Evolutionary conservation across 2,888 invertebrate genomes (phyloP), one percentile per base, ranked within the genome.

Genomic region (Trichopria drosophilae): DNA sequence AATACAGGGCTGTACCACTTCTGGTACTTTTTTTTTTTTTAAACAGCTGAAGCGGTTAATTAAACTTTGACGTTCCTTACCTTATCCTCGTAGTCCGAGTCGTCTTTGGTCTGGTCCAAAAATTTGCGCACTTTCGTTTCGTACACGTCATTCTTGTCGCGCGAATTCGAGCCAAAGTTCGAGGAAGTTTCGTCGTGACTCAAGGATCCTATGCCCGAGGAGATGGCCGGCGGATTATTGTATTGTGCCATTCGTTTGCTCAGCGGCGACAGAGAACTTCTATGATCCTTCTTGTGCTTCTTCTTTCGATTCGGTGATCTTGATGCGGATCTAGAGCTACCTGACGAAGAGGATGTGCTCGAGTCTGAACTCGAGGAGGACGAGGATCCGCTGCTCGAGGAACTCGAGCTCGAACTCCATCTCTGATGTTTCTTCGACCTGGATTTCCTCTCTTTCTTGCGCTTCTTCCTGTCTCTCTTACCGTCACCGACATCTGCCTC

Each of bases 191-290:
- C n/a, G 53, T 81, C 81, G 44, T 80, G 80, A 6, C 57, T 51
- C 7, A 23, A 40, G 7, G 50, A 7, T 10, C n/a, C n/a, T n/a
- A 13, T 10, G 13, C n/a, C 7, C 7, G 13, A 13, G 26, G 26
- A 26, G 26, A n/a, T n/a, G 15, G 81, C 81, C 10, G 85, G 84
- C 58, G 85, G 86, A 69, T 87, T 87, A 73, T 86, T 87, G 73
- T 85, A 87, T 66, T 86, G 85, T 5, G 87, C 88, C 87, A 90
- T 88, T 9, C 90, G 84, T 71, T 90, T 90, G 76, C 89, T 90
- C 22, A 90, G 78, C 1, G 90, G 90, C 23, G 90, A 90, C 40
- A 90, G 76, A 0, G 90, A 90, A 6, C 84, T 83, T n/a, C 79
- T 76, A 66, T 83, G 83, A 53, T 83, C 81, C 71, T 84, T 85